Evolutionary conservation across 1,140 invertebrate genomes (phyloP).

Genomic region (Antheraea mylitta): DNA sequence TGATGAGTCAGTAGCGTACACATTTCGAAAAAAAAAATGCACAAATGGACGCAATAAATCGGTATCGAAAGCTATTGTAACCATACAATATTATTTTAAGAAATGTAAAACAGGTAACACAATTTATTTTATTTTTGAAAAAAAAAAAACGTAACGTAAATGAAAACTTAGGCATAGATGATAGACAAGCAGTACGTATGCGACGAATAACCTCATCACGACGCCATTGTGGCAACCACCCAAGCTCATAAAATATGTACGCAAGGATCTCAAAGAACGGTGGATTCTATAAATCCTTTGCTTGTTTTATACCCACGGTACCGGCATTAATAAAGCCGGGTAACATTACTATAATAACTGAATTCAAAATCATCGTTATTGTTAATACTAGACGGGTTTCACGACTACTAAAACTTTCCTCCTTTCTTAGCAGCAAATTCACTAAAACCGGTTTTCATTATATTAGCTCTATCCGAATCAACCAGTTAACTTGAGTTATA

Average conservation of each 20-base stretch:
- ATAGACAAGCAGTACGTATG: conserved; percentile 39
- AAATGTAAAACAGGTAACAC: not conserved
- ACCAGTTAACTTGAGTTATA: not conserved
- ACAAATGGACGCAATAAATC: too few species aligned
- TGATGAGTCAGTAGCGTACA: too few species aligned
- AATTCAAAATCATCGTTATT: not conserved
- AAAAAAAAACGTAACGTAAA: not conserved
- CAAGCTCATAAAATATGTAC: conserved; percentile 73
- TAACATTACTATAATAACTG: not conserved
- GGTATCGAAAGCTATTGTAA: too few species aligned
- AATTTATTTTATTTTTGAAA: not conserved
- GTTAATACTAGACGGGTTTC: conserved; percentile 1
- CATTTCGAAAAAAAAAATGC: too few species aligned
- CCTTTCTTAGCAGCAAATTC: conserved; percentile 23
- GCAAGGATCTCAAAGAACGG: conserved; percentile 58
- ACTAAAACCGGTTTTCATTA: conserved; percentile 31
- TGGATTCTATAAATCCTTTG: conserved; percentile 3
- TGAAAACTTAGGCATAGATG: conserved; percentile 25
- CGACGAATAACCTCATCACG: conserved; percentile 67
- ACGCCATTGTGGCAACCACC: conserved; percentile 64
- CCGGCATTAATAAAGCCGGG: not conserved
- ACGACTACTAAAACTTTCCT: conserved; percentile 20
- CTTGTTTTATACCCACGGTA: not conserved
- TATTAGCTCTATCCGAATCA: conserved; percentile 17
- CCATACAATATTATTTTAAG: too few species aligned